phyloP scores from a whole-genome alignment of 2,113 vertebrate species.

The Motacilla tschutschensis region DNA sequence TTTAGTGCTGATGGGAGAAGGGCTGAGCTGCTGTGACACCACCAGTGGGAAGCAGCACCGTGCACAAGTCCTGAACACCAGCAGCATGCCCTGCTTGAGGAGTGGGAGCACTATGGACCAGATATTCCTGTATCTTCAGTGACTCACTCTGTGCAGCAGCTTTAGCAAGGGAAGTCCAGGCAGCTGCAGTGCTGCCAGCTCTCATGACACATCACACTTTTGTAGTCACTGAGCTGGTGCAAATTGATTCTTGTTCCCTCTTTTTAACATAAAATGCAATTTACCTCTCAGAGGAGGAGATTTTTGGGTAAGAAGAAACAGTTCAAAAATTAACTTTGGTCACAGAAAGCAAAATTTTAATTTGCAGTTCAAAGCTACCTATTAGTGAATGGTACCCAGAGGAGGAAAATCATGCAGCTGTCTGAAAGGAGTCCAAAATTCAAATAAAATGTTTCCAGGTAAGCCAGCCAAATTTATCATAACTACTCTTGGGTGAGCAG shows the following conservation, averaged over 20 bases:
- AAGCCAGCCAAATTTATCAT: conserved; percentile 11
- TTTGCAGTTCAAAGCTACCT: conserved; percentile 17
- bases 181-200: neutral
- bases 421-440: conserved; percentile 5
- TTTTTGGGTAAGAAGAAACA: neutral
- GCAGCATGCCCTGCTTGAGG: neutral
- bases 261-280: neutral
- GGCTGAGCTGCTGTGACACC: neutral
- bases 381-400: neutral
- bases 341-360: conserved; percentile 5
- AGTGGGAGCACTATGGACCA: neutral
- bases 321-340: conserved; percentile 9
- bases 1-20: neutral
- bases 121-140: neutral
- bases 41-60: neutral
- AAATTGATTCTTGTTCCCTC: conserved; percentile 4
- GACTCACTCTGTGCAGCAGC: neutral
- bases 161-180: neutral
- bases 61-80: neutral
- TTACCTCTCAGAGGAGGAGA: neutral
- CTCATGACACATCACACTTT: neutral
- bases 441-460: conserved; percentile 30
- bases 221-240: neutral
- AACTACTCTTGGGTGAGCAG: neutral
- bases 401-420: neutral